Base-by-base conservation (phyloP, 2,797 vertebrate species). In the Lophius americanus region DNA sequence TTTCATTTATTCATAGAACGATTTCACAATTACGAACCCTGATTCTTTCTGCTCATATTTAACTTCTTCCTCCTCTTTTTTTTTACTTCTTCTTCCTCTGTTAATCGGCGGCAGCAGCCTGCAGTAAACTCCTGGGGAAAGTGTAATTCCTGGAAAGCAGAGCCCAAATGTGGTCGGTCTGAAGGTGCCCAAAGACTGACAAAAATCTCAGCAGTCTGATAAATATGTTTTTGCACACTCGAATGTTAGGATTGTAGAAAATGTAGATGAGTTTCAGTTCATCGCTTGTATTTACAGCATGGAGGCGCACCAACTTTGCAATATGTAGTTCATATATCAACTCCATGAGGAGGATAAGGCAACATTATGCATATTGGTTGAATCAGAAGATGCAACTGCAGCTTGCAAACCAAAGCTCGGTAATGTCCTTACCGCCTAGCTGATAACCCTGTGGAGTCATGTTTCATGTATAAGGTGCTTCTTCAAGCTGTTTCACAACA, bases 381-480 rank as follows among this genome's bases (percentile, higher is more conserved):
- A 48, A 53, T 60, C 53, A 55, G 55, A 47, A 70, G 32, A 52
- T 14, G 48, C 57, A 42, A 54, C n/a, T 6, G 11, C 9, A 46
- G 56, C 51, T 46, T 42, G 14, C 14, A 41, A 43, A 55, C 0
- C n/a, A 5, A 64, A 66, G 35, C 39, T 39, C 2, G 9, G 54
- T 35, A 66, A 39, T 41, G 61, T 41, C 43, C 49, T 53, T 9
- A 12, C 23, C 44, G 43, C 57, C 52, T 51, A 64, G 78, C 49
- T 6, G 51, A 73, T 62, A 56, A 35, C 56, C 56, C 64, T 5
- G 14, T 10, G 56, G 68, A 56, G 59, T 63, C 64, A 68, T 77
- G 68, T 79, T 88, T 84, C 50, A 79, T 84, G 85, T 55, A 64
- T 60, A 5, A 9, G 35, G 36, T 36, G 41, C 58, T 71, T 58